Evolutionary conservation across 2,888 invertebrate genomes (phyloP).

Genomic region (Ophioninae sp.): DNA sequence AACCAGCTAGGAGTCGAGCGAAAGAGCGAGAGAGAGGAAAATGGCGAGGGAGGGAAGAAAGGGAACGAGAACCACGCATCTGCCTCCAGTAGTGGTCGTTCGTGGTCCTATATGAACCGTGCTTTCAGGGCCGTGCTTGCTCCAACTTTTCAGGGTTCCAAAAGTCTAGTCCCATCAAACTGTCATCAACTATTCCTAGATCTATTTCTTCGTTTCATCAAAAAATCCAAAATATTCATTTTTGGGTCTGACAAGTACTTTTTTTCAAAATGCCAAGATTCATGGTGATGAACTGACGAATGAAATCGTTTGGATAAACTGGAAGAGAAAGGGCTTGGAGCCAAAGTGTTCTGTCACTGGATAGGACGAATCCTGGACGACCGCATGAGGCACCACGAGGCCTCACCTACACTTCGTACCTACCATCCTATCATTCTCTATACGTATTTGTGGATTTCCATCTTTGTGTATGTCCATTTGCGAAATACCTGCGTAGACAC

Average conservation of each 20-base stretch:
- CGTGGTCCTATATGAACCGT: slow-evolving; percentile 28
- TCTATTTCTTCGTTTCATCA: background rate
- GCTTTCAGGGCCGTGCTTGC: slow-evolving; percentile 59
- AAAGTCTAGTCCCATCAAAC: background rate
- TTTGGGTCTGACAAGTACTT: background rate
- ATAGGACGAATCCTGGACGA: slow-evolving; percentile 21
- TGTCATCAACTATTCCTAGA: background rate
- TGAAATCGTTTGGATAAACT: slow-evolving; percentile 31
- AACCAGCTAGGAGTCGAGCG: slow-evolving; percentile 51
- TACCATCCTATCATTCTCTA: background rate
- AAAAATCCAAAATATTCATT: no score
- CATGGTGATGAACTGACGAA: slow-evolving; percentile 4
- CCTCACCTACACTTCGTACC: background rate
- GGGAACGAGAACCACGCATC: slow-evolving; percentile 62
- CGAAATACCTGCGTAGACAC: slow-evolving; percentile 6
- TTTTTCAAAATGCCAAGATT: background rate
- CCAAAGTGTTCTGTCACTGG: slow-evolving; percentile 52
- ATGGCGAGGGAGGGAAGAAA: slow-evolving; percentile 2
- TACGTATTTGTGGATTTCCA: background rate
- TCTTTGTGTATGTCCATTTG: background rate
- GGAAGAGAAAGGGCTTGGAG: slow-evolving; percentile 34
- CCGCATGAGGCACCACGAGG: slow-evolving; percentile 16
- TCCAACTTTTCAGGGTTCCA: slow-evolving; percentile 37
- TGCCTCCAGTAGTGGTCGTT: slow-evolving; percentile 63
- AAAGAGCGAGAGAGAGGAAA: slow-evolving; percentile 44